Evolutionary conservation across 2,113 vertebrate species (phyloP).

Genomic region (Prinia subflava): DNA sequence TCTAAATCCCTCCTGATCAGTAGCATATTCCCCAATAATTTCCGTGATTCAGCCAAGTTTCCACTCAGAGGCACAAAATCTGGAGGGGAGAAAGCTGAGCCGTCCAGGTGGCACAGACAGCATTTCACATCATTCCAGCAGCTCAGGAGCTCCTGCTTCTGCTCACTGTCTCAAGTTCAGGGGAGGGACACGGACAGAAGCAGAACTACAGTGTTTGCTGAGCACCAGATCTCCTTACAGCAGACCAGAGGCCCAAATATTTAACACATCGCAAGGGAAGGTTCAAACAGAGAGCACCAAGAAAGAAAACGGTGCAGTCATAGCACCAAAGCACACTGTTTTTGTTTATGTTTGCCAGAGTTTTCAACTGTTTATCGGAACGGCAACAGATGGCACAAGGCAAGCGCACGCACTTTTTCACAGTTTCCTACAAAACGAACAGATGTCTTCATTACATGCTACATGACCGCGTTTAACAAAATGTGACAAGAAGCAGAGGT

Average conservation of each 20-base stretch:
- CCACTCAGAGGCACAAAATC: constrained; percentile 24
- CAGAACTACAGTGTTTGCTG: neutral
- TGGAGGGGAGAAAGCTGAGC: neutral
- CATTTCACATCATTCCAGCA: constrained; percentile 26
- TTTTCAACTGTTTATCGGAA: constrained; percentile 67
- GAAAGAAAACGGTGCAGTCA: constrained; percentile 38
- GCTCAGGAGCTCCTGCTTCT: neutral
- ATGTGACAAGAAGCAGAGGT: constrained; percentile 72
- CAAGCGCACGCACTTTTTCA: constrained; percentile 66
- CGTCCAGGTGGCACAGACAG: constrained; percentile 29
- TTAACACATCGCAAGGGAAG: neutral
- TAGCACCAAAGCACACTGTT: constrained; percentile 10
- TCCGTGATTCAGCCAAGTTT: constrained; percentile 42
- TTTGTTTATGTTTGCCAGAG: constrained; percentile 61
- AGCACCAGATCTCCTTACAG: neutral
- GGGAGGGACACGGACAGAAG: neutral
- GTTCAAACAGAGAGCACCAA: neutral
- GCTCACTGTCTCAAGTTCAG: neutral
- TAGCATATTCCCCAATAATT: constrained; percentile 7
- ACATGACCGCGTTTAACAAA: constrained; percentile 63
- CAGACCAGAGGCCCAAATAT: neutral
- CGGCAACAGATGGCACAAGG: constrained; percentile 72
- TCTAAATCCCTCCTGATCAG: constrained; percentile 54
- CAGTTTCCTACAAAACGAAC: constrained; percentile 70
- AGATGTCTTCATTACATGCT: constrained; percentile 77